Evolutionary conservation across 2,113 vertebrate species (phyloP).

Genomic region (Brevimyrus niger): DNA sequence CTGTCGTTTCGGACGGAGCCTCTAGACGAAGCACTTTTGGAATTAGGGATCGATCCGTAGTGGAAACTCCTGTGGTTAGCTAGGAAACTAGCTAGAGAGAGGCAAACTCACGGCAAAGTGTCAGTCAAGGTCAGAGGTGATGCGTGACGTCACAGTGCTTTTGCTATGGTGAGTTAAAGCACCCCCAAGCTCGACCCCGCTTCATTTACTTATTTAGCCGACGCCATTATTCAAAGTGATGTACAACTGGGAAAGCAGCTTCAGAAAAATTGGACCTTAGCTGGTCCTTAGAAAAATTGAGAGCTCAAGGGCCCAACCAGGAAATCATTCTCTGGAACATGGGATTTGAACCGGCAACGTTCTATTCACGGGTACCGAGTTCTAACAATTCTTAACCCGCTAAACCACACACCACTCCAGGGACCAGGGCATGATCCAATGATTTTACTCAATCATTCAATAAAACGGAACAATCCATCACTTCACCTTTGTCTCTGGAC

Average conservation of each 20-base stretch:
- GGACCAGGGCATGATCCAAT: neutral
- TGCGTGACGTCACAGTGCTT: neutral
- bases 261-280: no score
- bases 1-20: neutral
- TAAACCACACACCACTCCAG: neutral
- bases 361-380: neutral
- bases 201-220: neutral
- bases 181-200: neutral
- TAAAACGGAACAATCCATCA: neutral
- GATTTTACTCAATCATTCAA: neutral
- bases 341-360: neutral
- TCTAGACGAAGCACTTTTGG: neutral
- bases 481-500: constrained; percentile 77
- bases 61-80: neutral
- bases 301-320: neutral
- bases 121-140: neutral
- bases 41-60: neutral
- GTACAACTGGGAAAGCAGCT: neutral
- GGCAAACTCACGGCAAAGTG: neutral
- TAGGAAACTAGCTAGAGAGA: neutral
- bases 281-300: no score
- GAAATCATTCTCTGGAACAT: neutral
- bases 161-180: neutral
- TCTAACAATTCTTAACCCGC: neutral
- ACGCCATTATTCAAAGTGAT: neutral